These are phyloP conservation scores for Aphidoletes aphidimyza DNA, from an alignment of 2,888 invertebrate species.

Conservation along the genomic window DNA sequence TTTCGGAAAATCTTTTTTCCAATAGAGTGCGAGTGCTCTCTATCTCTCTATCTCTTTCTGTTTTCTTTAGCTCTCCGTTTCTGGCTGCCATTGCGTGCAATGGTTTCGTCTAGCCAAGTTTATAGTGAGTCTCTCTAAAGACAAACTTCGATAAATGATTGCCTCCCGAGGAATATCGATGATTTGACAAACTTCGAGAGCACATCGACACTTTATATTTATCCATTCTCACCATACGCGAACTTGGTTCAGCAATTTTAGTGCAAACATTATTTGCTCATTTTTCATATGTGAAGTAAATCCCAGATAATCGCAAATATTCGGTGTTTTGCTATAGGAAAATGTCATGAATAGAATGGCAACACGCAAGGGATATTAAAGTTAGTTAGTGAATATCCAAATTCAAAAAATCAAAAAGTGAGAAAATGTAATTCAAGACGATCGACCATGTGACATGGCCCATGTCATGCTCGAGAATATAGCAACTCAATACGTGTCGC, in stretches of 20 bases:
- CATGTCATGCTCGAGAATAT: too few relatives aligned
- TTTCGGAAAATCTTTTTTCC: background rate
- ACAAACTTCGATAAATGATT: conserved; percentile 51
- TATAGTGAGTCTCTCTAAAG: background rate
- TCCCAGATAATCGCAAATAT: too few relatives aligned
- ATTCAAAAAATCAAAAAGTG: background rate
- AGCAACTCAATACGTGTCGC: too few relatives aligned
- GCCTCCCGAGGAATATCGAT: conserved; percentile 43
- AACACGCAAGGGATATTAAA: conserved; percentile 4
- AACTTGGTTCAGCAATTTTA: background rate
- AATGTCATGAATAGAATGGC: background rate
- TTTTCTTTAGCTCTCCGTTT: background rate
- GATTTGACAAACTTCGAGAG: conserved; percentile 11
- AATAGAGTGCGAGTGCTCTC: too few relatives aligned
- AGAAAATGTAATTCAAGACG: background rate
- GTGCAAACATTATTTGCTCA: conserved; percentile 9
- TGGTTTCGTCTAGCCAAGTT: conserved; percentile 15
- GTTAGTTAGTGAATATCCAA: background rate
- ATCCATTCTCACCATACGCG: background rate
- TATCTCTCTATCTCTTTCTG: background rate
- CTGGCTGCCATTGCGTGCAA: background rate
- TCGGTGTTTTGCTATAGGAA: too few relatives aligned
- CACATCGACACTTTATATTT: conserved; percentile 18
- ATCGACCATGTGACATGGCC: too few relatives aligned
- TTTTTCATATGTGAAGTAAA: background rate